Base-by-base conservation (phyloP, 2,113 vertebrate species). In the Alethe diademata region DNA sequence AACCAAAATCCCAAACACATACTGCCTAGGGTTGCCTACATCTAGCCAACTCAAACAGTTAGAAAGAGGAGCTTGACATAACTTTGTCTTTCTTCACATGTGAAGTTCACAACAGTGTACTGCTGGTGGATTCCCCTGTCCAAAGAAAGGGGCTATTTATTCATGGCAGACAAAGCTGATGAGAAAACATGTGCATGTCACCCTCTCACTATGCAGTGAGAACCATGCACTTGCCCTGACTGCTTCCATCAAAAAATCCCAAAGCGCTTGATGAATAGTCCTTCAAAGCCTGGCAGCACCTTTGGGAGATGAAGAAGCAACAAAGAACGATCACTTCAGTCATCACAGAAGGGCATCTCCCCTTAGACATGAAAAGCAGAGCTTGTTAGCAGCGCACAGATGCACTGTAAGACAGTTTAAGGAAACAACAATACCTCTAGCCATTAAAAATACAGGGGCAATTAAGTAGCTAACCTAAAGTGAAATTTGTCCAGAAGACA, bases 351-450 rank as follows among this genome's bases (percentile, higher is more conserved):
- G 96, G 94, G 91, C 94, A 97, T 89, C 80, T 95, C 93, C 89
- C 92, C 72, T 93, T 53, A 84, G 94, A 92, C 22, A 53, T 57
- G 48, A 86, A 89, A 86, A 86, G 51, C 7, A 0, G 80, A 89
- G 80, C 94, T 96, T 92, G 92, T 95, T 95, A 96, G 91, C 95
- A 91, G 69, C 6, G 36, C 86, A 95, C 93, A 96, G 89, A 95
- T 42, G 57, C 84, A 85, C 73, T 14, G 12, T 13, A 78, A 75
- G 86, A 84, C 92, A 93, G 45, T 65, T 88, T 58, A 60, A 87
- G 57, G 84, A 87, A 95, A 82, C 60, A 92, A 84, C 80, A 89
- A 84, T 78, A 78, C 31, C 35, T 84, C 83, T 95, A 67, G 36
- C 80, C 78, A 65, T 64, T 78, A 65, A 57, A 93, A 89, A 70